phyloP scores from a whole-genome alignment of 2,797 vertebrate species.

The Sebastiscus tertius region DNA sequence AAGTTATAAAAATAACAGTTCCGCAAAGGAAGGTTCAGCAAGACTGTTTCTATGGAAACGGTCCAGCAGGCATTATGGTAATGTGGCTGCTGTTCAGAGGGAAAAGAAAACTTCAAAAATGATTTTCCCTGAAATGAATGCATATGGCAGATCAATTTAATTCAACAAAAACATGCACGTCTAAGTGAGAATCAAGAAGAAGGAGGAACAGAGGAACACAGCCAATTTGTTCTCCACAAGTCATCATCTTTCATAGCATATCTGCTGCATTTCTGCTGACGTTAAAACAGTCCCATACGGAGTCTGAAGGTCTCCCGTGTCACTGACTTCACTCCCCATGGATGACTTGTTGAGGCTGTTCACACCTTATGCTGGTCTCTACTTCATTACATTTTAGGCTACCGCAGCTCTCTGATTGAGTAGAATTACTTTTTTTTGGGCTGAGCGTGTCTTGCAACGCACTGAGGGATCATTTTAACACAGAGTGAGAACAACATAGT shows the following conservation, averaged over 20 bases:
- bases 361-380: neutral
- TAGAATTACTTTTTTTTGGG: neutral
- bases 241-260: neutral
- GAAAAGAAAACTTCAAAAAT: constrained; percentile 33
- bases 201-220: neutral
- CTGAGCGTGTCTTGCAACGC: neutral
- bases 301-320: neutral
- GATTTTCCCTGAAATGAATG: constrained; percentile 17
- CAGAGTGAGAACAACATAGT: neutral
- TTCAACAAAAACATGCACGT: constrained; percentile 34
- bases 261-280: neutral
- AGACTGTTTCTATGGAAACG: constrained; percentile 61
- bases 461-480: neutral
- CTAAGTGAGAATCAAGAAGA: constrained; percentile 30
- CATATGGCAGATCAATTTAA: constrained; percentile 31
- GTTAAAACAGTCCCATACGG: neutral
- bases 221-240: constrained; percentile 16
- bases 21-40: constrained; percentile 15
- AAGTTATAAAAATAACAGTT: constrained; percentile 4
- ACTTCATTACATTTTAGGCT: neutral
- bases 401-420: neutral
- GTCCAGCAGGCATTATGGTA: constrained; percentile 35
- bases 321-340: neutral
- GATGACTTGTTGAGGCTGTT: neutral
- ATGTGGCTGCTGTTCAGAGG: constrained; percentile 25